Evolutionary conservation across 2,888 invertebrate species (phyloP).

Genomic region (Atethmia centrago): DNA sequence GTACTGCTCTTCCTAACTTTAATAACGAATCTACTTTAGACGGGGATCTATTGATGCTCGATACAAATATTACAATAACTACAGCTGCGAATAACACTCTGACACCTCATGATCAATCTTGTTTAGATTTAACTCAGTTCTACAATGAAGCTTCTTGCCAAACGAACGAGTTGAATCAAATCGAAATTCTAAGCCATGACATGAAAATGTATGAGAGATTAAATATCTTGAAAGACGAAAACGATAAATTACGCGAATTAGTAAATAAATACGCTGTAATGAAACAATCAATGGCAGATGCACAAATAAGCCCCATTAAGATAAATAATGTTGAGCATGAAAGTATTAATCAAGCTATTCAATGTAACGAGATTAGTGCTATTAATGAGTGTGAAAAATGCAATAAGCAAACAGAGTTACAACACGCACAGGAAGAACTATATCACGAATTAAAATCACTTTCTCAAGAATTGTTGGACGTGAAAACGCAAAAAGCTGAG

Average conservation of each 20-base stretch:
- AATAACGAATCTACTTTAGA: conserved; percentile 86
- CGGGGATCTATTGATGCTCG: conserved; percentile 85
- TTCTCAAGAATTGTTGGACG: conserved; percentile 67
- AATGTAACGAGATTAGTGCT: conserved; percentile 13
- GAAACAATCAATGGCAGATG: conserved; percentile 63
- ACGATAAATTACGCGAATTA: conserved; percentile 71
- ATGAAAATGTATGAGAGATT: conserved; percentile 70
- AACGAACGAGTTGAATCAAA: conserved; percentile 69
- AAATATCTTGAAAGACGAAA: conserved; percentile 75
- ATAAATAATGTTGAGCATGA: conserved; percentile 37
- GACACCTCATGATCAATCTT: conserved; percentile 80
- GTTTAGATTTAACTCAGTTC: conserved; percentile 80
- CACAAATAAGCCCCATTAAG: conserved; percentile 73
- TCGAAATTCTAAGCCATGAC: conserved; percentile 68
- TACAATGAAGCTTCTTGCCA: conserved; percentile 79
- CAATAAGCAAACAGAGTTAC: conserved; percentile 60
- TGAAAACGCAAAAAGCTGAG: conserved; percentile 73
- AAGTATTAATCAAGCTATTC: neutral
- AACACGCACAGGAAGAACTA: conserved; percentile 55
- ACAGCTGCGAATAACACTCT: conserved; percentile 82
- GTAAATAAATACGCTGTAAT: conserved; percentile 64
- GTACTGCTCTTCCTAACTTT: conserved; percentile 71
- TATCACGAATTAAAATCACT: conserved; percentile 70
- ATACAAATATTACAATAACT: conserved; percentile 84
- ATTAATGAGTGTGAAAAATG: conserved; percentile 64